phyloP scores from a whole-genome alignment of 2,797 vertebrate genomes.

The Mormyrus proboscirostris region DNA sequence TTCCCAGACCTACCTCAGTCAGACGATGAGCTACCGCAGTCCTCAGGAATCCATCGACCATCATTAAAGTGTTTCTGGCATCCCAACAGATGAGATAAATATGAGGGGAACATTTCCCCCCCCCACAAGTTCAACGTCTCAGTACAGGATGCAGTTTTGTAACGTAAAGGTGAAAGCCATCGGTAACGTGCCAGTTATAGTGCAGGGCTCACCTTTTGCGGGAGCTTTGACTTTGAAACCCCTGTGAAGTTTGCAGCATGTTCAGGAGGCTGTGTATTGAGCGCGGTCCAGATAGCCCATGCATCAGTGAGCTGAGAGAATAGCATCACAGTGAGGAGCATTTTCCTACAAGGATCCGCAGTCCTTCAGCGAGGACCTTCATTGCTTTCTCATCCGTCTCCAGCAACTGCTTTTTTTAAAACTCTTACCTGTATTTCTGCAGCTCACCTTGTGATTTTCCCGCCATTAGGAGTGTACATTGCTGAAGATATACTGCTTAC shows the following conservation, averaged over 20 bases:
- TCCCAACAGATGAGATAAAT: neutral
- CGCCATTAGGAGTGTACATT: conserved; percentile 27
- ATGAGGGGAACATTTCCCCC: neutral
- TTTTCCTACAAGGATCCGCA: conserved; percentile 31
- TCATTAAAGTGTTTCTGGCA: neutral
- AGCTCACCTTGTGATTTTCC: conserved; percentile 22
- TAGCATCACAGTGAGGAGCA: conserved; percentile 34
- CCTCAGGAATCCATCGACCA: neutral
- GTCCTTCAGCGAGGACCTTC: conserved; percentile 29
- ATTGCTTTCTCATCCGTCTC: conserved; percentile 22
- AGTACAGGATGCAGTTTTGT: neutral
- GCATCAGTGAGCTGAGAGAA: neutral
- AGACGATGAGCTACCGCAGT: neutral
- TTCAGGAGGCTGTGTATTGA: neutral
- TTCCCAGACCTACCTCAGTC: neutral
- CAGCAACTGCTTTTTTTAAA: neutral
- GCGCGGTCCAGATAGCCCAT: neutral
- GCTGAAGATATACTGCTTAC: conserved; percentile 19
- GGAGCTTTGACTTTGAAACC: conserved; percentile 19
- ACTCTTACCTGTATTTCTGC: conserved; percentile 38
- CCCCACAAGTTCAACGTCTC: neutral
- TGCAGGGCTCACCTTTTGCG: neutral
- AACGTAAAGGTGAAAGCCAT: neutral
- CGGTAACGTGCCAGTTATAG: neutral
- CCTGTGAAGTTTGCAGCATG: conserved; percentile 19